phyloP scores from a whole-genome alignment of 2,113 vertebrate species.

The Urocitellus parryii region DNA sequence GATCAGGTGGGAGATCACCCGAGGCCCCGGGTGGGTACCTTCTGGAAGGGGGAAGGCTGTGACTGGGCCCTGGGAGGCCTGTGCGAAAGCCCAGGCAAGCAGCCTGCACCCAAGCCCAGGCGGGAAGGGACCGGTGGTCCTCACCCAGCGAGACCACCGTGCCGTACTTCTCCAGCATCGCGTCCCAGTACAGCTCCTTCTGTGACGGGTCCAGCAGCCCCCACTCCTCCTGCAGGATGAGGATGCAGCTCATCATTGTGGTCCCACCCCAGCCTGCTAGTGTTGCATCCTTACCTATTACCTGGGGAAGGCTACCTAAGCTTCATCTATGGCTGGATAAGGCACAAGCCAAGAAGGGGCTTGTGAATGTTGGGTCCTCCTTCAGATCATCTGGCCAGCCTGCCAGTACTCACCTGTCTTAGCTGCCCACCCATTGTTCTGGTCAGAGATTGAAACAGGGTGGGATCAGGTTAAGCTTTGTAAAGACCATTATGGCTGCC shows the following conservation, averaged over 20 bases:
- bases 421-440: not conserved
- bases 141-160: constrained; percentile 65
- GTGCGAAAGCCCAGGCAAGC: not conserved
- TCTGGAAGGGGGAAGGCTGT: not conserved
- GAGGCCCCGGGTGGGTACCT: not conserved
- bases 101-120: not conserved
- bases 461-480: not conserved
- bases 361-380: not conserved
- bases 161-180: constrained; percentile 78
- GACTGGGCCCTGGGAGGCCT: no score
- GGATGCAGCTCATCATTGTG: not conserved
- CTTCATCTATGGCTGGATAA: not conserved
- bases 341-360: not conserved
- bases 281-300: not conserved
- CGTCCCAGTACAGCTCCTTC: constrained; percentile 78
- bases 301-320: not conserved
- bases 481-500: not conserved
- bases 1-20: not conserved
- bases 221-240: constrained; percentile 69
- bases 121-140: not conserved
- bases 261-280: not conserved
- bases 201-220: constrained; percentile 55
- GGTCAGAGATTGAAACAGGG: not conserved
- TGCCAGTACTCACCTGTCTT: not conserved
- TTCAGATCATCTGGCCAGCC: not conserved